Evolutionary conservation across 2,113 vertebrate species (phyloP).

Genomic region (Aspidoscelis tigris): DNA sequence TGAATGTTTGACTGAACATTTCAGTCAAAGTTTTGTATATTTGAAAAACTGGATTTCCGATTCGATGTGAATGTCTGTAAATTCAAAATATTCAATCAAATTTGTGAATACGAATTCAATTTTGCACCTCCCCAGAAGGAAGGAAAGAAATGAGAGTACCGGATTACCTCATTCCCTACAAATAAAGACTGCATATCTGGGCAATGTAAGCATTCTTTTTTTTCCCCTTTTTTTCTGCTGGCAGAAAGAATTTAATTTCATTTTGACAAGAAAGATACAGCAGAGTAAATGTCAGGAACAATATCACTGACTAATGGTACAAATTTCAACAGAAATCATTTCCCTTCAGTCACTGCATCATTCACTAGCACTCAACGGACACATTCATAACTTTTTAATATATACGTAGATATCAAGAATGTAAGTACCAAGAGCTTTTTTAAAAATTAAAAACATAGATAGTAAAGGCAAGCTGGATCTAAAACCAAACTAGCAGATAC

Average conservation of each 20-base stretch:
- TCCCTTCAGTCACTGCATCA: slow-evolving; percentile 39
- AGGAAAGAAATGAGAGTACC: too few relatives aligned
- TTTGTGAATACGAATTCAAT: too few relatives aligned
- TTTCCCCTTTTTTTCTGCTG: slow-evolving; percentile 32
- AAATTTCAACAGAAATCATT: slow-evolving; percentile 47
- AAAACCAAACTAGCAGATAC: slow-evolving; percentile 1
- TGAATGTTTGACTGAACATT: too few relatives aligned
- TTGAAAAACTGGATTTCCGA: too few relatives aligned
- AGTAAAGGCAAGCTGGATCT: slow-evolving; percentile 2
- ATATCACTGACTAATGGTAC: slow-evolving; percentile 1
- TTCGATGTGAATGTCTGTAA: too few relatives aligned
- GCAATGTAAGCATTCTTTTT: slow-evolving; percentile 28
- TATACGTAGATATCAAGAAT: slow-evolving; percentile 15
- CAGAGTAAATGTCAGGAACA: slow-evolving; percentile 45
- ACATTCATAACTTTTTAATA: slow-evolving; percentile 16
- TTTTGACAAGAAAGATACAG: slow-evolving; percentile 30
- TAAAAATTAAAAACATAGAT: slow-evolving; percentile 11
- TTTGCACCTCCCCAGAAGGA: too few relatives aligned
- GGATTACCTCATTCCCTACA: too few relatives aligned
- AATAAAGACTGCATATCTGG: neutral
- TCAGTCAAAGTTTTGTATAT: too few relatives aligned
- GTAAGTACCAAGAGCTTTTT: slow-evolving; percentile 34
- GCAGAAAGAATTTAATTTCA: slow-evolving; percentile 26
- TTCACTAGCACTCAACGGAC: slow-evolving; percentile 26
- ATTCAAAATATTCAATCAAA: too few relatives aligned